Base-by-base conservation (phyloP, 2,113 vertebrate species). In the Chlorodrepanis virens region DNA sequence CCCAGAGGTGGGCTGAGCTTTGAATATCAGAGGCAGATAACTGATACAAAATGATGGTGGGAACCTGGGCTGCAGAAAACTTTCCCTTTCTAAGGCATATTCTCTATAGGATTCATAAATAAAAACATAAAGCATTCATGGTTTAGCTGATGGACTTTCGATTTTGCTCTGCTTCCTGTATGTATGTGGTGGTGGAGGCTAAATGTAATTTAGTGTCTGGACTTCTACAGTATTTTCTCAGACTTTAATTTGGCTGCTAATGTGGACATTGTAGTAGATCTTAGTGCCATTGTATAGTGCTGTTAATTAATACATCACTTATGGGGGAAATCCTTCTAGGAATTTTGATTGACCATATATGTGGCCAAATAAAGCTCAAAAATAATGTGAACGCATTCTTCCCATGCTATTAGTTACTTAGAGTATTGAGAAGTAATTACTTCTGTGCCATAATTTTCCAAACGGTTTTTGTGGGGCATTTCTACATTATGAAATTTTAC, bases 91-190 rank as follows among this genome's bases (percentile, higher is more conserved):
- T 44, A 35, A 70, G 39, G 52, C 10, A 14, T 69, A 5, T 27
- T 56, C 25, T 40, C 6, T 57, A 24, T 37, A 17, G 5, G 40
- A 35, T 59, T 35, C 9, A 59, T 24, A 35, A 59, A 59, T 35
- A 24, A 59, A 35, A 59, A 22, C 22, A 59, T 16, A 44, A 71
- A 80, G 25, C 5, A 15, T 49, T 49, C 14, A 31, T 28, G 2
- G n/a, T 83, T 42, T 54, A 7, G 25, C 6, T 3, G 1, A 65
- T 22, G 21, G 12, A 8, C 31, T 88, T 83, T 80, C 0, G 0
- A 15, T 76, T 35, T 40, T 47, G 3, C 33, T 79, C 22, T 72
- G 4, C 35, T 82, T 89, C 29, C 28, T 45, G 5, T 25, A 19
- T 29, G 14, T n/a, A 14, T 11, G 9, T 67, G 35, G 6, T 22